A percentile compares a stretch with the other conserved stretches of the same genome.
These are phyloP conservation scores for Pavo muticus DNA, from an alignment of 2,113 vertebrate genomes.

Conservation along the genomic window DNA sequence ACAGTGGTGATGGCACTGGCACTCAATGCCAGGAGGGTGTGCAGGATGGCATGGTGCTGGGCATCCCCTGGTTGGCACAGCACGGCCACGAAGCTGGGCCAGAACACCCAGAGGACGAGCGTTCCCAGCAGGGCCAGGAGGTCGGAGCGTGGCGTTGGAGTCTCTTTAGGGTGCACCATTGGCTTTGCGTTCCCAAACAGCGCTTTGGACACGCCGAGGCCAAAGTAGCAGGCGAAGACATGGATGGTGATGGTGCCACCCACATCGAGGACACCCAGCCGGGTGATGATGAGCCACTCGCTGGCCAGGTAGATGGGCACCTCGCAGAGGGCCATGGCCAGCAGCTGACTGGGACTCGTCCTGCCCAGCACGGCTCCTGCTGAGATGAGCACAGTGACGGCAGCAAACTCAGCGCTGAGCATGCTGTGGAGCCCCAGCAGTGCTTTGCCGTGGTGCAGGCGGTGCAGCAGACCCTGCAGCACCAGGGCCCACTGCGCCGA, in stretches of 20 bases:
- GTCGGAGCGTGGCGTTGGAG: conserved; percentile 79
- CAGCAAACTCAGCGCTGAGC: conserved; percentile 83
- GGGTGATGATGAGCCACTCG: conserved; percentile 79
- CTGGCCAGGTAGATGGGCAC: conserved; percentile 79
- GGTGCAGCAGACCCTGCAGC: conserved; percentile 84
- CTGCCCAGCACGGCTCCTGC: conserved; percentile 85
- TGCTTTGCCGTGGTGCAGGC: conserved; percentile 75
- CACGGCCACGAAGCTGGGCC: conserved; percentile 84
- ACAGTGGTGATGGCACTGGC: conserved; percentile 77
- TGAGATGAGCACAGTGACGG: conserved; percentile 85
- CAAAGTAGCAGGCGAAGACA: conserved; percentile 88
- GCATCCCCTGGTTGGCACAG: conserved; percentile 75
- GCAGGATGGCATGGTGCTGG: conserved; percentile 82
- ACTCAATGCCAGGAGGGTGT: conserved; percentile 83
- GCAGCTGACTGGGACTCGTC: conserved; percentile 84
- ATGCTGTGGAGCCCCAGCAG: conserved; percentile 82
- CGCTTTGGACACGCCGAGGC: conserved; percentile 81
- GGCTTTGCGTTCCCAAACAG: conserved; percentile 73
- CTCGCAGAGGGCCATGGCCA: conserved; percentile 83
- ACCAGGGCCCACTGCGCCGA: conserved; percentile 85
- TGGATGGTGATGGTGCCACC: conserved; percentile 87
- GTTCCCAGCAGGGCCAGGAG: conserved; percentile 82
- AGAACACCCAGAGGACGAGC: conserved; percentile 89
- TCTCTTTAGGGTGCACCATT: conserved; percentile 72
- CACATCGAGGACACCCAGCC: conserved; percentile 81